These are phyloP conservation scores for Vulpes lagopus DNA, from an alignment of 2,113 vertebrate species.

Conservation along the genomic window DNA sequence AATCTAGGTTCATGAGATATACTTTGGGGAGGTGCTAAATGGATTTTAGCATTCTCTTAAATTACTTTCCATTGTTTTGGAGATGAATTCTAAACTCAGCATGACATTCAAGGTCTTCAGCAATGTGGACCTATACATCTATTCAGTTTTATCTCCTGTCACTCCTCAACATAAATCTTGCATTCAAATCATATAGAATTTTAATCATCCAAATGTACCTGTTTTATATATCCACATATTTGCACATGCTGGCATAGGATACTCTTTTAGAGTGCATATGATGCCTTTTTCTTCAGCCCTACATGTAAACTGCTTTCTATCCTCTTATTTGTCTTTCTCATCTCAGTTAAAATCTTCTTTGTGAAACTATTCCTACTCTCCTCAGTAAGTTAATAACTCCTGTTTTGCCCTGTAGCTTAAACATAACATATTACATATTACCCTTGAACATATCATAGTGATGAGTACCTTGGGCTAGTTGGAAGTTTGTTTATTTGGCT, in stretches of 20 bases:
- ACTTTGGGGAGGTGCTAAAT: neutral
- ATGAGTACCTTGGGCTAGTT: conserved; percentile 19
- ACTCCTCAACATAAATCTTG: neutral
- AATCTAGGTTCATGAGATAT: neutral
- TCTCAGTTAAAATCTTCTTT: conserved; percentile 33
- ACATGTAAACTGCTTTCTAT: neutral
- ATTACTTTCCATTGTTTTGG: conserved; percentile 18
- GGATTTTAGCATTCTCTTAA: conserved; percentile 27
- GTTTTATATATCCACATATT: conserved; percentile 4
- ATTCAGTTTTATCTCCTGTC: neutral
- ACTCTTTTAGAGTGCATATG: neutral
- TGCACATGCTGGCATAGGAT: neutral
- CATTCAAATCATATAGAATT: conserved; percentile 22
- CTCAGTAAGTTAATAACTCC: neutral
- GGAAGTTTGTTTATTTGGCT: neutral
- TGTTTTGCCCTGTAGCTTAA: neutral
- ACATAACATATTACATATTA: neutral
- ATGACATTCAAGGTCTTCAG: neutral
- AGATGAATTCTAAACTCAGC: neutral
- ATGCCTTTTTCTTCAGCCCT: neutral
- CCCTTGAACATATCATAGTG: neutral
- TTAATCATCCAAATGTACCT: neutral
- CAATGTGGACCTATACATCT: neutral
- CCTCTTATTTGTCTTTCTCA: neutral
- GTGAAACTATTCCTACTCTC: neutral